Percentiles rank a stretch among this genome's conserved stretches.
Evolutionary conservation across 2,113 vertebrate genomes (phyloP).

Genomic region (Pyrgilauda ruficollis): DNA sequence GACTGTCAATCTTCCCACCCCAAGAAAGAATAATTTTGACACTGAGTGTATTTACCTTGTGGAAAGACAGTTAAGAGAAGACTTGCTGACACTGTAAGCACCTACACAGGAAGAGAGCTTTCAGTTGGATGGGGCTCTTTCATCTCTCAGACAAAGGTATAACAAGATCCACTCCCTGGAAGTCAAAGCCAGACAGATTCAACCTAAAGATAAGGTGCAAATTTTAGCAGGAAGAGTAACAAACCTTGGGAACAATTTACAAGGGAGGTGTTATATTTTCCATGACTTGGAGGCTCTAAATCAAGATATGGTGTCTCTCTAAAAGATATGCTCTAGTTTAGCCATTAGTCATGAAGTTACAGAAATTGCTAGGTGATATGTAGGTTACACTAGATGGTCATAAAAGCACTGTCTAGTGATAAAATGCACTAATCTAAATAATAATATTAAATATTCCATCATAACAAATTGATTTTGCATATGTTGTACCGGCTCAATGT

Average conservation of each 20-base stretch:
- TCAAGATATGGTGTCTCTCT: not conserved
- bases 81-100: not conserved
- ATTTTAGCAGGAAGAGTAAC: slow-evolving; percentile 31
- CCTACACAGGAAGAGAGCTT: not conserved
- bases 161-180: slow-evolving; percentile 9
- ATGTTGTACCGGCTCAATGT: not conserved
- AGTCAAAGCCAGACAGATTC: slow-evolving; percentile 28
- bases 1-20: not conserved
- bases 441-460: not conserved
- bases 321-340: not conserved
- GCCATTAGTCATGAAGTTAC: not conserved
- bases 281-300: slow-evolving; percentile 10
- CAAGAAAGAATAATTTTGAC: slow-evolving; percentile 7
- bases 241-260: slow-evolving; percentile 14
- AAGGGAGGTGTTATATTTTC: slow-evolving; percentile 29
- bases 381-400: not conserved
- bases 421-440: slow-evolving; percentile 39
- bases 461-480: not conserved
- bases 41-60: not conserved
- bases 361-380: not conserved
- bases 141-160: slow-evolving; percentile 12
- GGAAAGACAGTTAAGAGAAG: not conserved
- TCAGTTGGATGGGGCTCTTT: not conserved
- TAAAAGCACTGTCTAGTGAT: not conserved
- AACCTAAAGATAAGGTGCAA: slow-evolving; percentile 44